These are phyloP conservation scores for Pyrgus malvae DNA, from an alignment of 2,888 invertebrate genomes.

Conservation along the genomic window DNA sequence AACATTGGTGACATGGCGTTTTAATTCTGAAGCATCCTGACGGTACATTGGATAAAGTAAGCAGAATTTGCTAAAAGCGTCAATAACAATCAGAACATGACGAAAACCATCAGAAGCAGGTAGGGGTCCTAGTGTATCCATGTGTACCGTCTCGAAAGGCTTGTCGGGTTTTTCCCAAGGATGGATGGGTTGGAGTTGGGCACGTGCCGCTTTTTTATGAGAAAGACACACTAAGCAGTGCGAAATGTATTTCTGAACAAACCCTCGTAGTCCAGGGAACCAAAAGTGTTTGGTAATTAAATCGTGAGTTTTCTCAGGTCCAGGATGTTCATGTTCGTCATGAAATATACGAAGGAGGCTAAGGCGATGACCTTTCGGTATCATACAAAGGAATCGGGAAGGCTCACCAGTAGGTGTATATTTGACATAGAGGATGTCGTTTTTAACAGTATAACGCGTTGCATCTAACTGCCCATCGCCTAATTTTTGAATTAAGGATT, in stretches of 20 bases:
- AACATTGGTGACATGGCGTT: background rate
- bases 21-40: background rate
- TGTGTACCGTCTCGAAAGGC: background rate
- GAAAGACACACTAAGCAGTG: background rate
- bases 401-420: background rate
- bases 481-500: background rate
- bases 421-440: background rate
- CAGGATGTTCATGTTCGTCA: background rate
- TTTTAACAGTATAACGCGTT: background rate
- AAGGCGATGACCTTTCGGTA: background rate
- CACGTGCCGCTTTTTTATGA: background rate
- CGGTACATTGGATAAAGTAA: background rate
- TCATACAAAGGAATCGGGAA: background rate
- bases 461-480: background rate
- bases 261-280: background rate
- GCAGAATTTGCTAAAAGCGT: background rate
- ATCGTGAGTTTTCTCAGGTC: background rate
- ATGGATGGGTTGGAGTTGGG: background rate
- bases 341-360: background rate
- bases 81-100: background rate
- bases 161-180: background rate
- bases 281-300: slow-evolving; percentile 1
- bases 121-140: background rate
- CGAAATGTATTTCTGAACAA: background rate
- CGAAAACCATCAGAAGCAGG: background rate